Conservation (phyloP, 2,888 invertebrate genomes). For the Lasioglossum villosulum region DNA sequence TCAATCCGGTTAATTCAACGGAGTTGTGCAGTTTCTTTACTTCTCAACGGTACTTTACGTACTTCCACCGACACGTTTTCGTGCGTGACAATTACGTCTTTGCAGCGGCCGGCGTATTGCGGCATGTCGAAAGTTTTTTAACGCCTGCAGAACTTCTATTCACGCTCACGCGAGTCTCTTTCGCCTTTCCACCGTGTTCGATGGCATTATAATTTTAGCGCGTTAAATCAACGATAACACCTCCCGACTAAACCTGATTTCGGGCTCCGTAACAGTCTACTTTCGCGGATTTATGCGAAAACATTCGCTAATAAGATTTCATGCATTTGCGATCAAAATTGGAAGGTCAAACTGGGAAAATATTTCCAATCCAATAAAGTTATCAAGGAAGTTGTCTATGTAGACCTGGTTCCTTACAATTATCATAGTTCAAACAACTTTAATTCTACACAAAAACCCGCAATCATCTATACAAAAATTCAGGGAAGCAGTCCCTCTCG, state of each 20-base stretch:
- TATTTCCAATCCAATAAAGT: no score
- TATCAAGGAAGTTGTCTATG: no score
- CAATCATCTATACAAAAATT: no score
- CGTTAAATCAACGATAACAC: conserved; percentile 12
- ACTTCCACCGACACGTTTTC: conserved; percentile 24
- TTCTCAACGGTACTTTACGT: conserved; percentile 46
- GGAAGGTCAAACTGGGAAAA: no score
- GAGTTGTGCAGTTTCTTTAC: conserved; percentile 13
- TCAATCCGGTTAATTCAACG: conserved; percentile 17
- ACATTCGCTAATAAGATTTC: no score
- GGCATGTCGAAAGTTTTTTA: conserved; percentile 65
- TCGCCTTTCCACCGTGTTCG: conserved; percentile 13
- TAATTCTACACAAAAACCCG: no score
- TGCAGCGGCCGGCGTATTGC: conserved; percentile 34
- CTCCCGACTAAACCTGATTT: conserved; percentile 2
- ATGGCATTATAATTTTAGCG: conserved; percentile 16
- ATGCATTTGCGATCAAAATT: no score
- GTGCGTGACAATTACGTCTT: conserved; percentile 62
- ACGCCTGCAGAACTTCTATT: conserved; percentile 58
- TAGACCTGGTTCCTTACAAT: no score
- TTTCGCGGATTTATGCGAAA: neutral
- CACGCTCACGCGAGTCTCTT: conserved; percentile 58
- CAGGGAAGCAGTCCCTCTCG: no score
- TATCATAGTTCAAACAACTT: no score
- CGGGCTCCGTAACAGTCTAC: neutral